phyloP scores from a whole-genome alignment of 2,797 vertebrate species.

The Morus bassanus region DNA sequence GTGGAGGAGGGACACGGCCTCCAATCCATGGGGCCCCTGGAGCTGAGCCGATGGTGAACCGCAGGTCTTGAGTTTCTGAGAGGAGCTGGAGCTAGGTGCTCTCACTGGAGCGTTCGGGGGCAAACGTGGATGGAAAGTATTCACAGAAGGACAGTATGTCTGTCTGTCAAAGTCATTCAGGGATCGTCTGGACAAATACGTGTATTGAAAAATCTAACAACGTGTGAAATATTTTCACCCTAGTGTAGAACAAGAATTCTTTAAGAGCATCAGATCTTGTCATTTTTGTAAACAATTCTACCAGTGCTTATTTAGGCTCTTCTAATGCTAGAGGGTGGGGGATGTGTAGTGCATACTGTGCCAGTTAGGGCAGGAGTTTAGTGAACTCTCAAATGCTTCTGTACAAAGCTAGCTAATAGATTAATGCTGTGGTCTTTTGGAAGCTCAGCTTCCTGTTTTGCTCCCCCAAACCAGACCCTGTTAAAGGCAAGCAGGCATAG shows the following conservation, averaged over 20 bases:
- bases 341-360: too few relatives aligned
- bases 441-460: background rate
- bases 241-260: background rate
- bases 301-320: background rate
- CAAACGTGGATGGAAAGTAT: background rate
- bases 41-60: background rate
- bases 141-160: background rate
- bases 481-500: background rate
- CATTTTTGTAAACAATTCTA: background rate
- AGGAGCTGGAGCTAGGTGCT: background rate
- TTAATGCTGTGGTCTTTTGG: background rate
- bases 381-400: background rate
- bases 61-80: background rate
- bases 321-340: background rate
- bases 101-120: background rate
- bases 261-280: background rate
- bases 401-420: background rate
- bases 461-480: accelerated
- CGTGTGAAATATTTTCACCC: background rate
- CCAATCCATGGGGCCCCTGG: background rate
- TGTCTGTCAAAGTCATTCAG: background rate
- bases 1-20: background rate
- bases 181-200: accelerated
- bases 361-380: background rate
- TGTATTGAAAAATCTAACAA: background rate